Conservation (phyloP, 2,113 vertebrate genomes). For the Cranoglanis bouderius region DNA sequence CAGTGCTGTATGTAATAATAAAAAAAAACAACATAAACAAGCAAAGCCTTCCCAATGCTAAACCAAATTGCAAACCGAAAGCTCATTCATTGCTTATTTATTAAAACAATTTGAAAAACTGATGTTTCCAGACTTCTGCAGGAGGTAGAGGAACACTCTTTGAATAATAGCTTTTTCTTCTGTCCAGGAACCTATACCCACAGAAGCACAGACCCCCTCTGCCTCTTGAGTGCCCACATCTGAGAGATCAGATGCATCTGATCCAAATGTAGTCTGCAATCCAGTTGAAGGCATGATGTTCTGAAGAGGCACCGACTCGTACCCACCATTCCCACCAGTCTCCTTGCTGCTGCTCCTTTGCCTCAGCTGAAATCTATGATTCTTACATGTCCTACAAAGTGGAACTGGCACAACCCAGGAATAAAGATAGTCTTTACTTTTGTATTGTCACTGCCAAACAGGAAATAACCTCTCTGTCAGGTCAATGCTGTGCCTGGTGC, state of each 20-base stretch:
- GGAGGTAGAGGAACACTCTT: not conserved
- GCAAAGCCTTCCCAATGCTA: not conserved
- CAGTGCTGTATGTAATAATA: not conserved
- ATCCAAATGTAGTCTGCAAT: not conserved
- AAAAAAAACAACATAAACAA: too few relatives aligned
- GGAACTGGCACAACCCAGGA: constrained; percentile 11
- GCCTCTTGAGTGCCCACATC: constrained; percentile 57
- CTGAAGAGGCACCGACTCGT: constrained; percentile 39
- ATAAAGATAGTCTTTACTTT: constrained; percentile 11
- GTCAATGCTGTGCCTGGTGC: constrained; percentile 20
- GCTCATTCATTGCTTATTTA: not conserved
- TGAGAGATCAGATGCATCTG: not conserved
- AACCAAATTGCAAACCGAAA: not conserved
- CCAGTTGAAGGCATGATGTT: constrained; percentile 24
- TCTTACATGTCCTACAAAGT: constrained; percentile 1
- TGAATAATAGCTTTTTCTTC: constrained; percentile 13
- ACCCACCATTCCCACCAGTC: constrained; percentile 19
- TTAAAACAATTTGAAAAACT: not conserved
- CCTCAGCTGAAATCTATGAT: constrained; percentile 25
- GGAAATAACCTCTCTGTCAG: constrained; percentile 22
- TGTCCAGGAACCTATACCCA: constrained; percentile 59
- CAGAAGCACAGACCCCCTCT: constrained; percentile 62
- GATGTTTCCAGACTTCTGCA: not conserved
- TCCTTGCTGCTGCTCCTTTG: constrained; percentile 8
- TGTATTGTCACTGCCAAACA: constrained; percentile 48